phyloP scores from a whole-genome alignment of 2,888 invertebrate species.

The Aporophyla lueneburgensis region DNA sequence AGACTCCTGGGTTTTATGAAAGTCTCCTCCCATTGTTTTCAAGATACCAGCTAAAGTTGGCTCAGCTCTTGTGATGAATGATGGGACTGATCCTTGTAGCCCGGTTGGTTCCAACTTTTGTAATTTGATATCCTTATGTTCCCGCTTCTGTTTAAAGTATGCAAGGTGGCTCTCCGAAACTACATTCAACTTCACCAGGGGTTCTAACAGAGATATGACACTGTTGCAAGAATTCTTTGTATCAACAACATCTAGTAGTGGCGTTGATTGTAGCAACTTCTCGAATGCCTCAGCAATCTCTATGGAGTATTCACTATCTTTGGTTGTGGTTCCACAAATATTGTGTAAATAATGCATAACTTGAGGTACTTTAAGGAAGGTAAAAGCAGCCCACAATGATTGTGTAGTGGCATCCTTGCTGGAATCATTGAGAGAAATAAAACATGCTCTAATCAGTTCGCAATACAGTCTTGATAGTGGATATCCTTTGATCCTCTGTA shows the following conservation, averaged over 20 bases:
- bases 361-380: constrained; percentile 97
- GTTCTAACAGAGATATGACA: constrained; percentile 95
- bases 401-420: constrained; percentile 95
- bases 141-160: constrained; percentile 92
- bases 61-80: constrained; percentile 96
- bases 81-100: constrained; percentile 94
- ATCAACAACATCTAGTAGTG: constrained; percentile 97
- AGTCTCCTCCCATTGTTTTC: constrained; percentile 97
- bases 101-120: constrained; percentile 93
- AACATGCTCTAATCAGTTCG: constrained; percentile 97
- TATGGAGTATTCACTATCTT: constrained; percentile 92
- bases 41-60: constrained; percentile 97
- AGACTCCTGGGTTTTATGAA: constrained; percentile 96
- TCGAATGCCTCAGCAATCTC: constrained; percentile 96
- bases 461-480: constrained; percentile 95
- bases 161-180: constrained; percentile 95
- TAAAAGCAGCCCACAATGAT: constrained; percentile 98
- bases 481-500: constrained; percentile 96
- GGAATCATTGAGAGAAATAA: constrained; percentile 97
- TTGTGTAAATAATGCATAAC: constrained; percentile 93
- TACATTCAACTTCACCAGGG: constrained; percentile 94
- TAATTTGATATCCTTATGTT: constrained; percentile 91
- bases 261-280: constrained; percentile 95
- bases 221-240: constrained; percentile 97
- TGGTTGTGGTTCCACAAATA: constrained; percentile 89